Evolutionary conservation across 2,888 invertebrate species (phyloP).

Genomic region (Coelopa pilipes): DNA sequence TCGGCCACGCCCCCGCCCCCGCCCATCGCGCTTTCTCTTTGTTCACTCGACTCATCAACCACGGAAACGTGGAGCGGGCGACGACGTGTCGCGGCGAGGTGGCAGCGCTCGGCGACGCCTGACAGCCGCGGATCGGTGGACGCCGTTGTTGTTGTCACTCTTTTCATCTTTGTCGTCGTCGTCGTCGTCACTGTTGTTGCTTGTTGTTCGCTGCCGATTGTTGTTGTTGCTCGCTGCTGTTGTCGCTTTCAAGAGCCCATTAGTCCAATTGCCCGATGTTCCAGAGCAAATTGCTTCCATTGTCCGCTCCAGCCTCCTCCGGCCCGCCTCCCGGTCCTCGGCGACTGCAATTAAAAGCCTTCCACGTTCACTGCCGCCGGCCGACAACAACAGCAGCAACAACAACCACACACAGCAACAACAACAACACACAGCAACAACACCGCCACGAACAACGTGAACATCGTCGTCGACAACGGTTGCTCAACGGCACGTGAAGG

Average conservation of each 20-base stretch:
- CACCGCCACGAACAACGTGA: not conserved
- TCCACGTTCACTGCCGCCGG: not conserved
- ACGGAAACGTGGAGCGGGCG: too few relatives aligned
- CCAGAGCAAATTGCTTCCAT: conserved; percentile 11
- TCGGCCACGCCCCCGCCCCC: too few relatives aligned
- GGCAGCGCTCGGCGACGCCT: too few relatives aligned
- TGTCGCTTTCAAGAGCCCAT: too few relatives aligned
- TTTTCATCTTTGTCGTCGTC: too few relatives aligned
- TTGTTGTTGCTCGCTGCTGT: not conserved
- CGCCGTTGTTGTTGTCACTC: too few relatives aligned
- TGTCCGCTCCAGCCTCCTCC: conserved; percentile 1
- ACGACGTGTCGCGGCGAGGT: not conserved
- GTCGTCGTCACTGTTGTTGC: too few relatives aligned
- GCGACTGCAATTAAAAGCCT: conserved; percentile 1
- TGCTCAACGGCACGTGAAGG: conserved; percentile 13
- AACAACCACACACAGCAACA: not conserved
- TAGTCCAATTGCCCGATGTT: conserved; percentile 12
- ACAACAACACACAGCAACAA: not conserved
- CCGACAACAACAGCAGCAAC: not conserved
- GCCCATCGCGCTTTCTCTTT: too few relatives aligned
- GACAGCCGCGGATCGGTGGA: too few relatives aligned
- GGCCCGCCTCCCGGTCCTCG: not conserved
- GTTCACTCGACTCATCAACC: too few relatives aligned
- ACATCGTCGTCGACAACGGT: not conserved
- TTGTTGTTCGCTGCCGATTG: not conserved